Evolutionary conservation across 2,113 vertebrate species (phyloP).

Genomic region (Mastomys coucha): DNA sequence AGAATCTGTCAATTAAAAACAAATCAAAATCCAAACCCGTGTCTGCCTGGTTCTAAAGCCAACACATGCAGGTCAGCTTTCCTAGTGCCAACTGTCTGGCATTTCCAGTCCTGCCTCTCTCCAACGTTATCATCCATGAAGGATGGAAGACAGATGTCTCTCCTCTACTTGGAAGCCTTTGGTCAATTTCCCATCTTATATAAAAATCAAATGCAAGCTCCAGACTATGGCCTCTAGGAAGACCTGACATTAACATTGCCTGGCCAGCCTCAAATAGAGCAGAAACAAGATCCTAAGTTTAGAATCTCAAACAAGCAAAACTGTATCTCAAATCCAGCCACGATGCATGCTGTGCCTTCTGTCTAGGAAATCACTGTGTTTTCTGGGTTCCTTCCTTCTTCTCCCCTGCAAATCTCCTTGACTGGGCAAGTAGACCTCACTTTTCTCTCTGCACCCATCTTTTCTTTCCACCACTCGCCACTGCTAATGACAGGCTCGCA

Average conservation of each 20-base stretch:
- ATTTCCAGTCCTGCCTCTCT: neutral
- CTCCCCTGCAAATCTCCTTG: neutral
- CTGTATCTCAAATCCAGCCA: neutral
- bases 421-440: neutral
- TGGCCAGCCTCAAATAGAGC: neutral
- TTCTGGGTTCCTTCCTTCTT: neutral
- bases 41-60: neutral
- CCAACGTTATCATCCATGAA: neutral
- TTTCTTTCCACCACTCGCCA: neutral
- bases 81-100: too few relatives aligned
- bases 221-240: neutral
- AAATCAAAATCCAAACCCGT: neutral
- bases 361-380: neutral
- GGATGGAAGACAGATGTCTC: neutral
- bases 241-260: fast-evolving
- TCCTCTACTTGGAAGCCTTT: neutral
- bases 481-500: neutral
- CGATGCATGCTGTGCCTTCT: too few relatives aligned
- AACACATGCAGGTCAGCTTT: fast-evolving
- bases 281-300: neutral
- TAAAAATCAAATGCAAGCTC: neutral
- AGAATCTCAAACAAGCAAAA: neutral
- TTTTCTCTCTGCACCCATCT: neutral
- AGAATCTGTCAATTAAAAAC: neutral
- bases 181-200: neutral